A percentile compares a stretch with the other conserved stretches of the same genome.
Evolutionary conservation across 2,113 vertebrate genomes (phyloP).

Genomic region (Stegastes partitus): DNA sequence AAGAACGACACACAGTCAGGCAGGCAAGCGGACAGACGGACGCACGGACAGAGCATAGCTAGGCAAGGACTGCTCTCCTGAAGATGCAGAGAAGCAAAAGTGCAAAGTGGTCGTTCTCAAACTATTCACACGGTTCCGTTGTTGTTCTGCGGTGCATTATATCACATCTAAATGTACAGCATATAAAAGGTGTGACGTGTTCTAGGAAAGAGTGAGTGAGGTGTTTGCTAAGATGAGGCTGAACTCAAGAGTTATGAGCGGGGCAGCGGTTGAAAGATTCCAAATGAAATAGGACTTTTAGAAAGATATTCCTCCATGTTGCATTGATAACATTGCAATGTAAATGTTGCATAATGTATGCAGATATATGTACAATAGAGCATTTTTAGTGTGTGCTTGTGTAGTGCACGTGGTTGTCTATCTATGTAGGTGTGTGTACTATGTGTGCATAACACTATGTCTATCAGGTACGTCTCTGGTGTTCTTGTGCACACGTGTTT

Average conservation of each 20-base stretch:
- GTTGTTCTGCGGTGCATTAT: slow-evolving; percentile 29
- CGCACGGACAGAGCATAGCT: slow-evolving; percentile 51
- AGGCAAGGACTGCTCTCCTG: slow-evolving; percentile 57
- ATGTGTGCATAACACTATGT: slow-evolving; percentile 59
- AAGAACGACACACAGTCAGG: slow-evolving; percentile 53
- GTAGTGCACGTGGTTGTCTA: slow-evolving; percentile 61
- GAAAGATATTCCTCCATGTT: slow-evolving; percentile 65
- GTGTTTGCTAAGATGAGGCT: slow-evolving; percentile 29
- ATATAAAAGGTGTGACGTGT: slow-evolving; percentile 63
- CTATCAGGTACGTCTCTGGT: slow-evolving; percentile 38
- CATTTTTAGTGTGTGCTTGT: slow-evolving; percentile 71
- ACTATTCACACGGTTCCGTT: slow-evolving; percentile 55
- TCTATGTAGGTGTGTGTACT: slow-evolving; percentile 47
- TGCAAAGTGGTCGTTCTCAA: slow-evolving; percentile 80
- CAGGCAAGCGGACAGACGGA: slow-evolving; percentile 54
- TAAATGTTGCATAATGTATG: slow-evolving; percentile 76
- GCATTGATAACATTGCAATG: slow-evolving; percentile 72
- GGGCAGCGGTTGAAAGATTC: slow-evolving; percentile 35
- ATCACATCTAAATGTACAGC: slow-evolving; percentile 51
- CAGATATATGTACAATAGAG: slow-evolving; percentile 72
- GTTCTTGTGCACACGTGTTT: slow-evolving; percentile 50
- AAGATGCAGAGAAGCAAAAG: slow-evolving; percentile 78
- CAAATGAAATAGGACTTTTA: slow-evolving; percentile 41
- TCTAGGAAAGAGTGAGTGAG: slow-evolving; percentile 36
- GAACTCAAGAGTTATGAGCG: slow-evolving; percentile 30